These are phyloP conservation scores for Limulus polyphemus DNA, from an alignment of 2,888 invertebrate species.

Conservation along the genomic window DNA sequence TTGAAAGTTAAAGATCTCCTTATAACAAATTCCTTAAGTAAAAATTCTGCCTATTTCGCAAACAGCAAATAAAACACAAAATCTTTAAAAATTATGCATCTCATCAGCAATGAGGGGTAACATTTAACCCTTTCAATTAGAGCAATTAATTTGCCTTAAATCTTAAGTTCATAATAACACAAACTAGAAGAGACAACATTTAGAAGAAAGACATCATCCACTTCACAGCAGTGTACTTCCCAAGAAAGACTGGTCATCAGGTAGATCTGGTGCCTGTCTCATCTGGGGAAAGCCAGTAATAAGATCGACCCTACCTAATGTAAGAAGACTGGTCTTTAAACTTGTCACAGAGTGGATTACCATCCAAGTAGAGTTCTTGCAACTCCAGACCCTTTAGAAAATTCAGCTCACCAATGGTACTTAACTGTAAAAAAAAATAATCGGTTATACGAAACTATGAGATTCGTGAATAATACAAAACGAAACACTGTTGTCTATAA, in stretches of 20 bases:
- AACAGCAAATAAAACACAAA: too few relatives aligned
- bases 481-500: neutral
- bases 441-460: neutral
- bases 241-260: neutral
- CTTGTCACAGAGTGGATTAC: slow-evolving; percentile 65
- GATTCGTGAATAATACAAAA: neutral
- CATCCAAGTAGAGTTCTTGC: slow-evolving; percentile 60
- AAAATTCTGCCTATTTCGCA: too few relatives aligned
- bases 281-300: neutral
- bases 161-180: neutral
- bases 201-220: neutral
- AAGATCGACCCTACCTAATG: slow-evolving; percentile 50
- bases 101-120: too few relatives aligned
- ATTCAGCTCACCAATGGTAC: slow-evolving; percentile 42
- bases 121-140: too few relatives aligned
- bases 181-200: neutral
- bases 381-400: slow-evolving; percentile 55
- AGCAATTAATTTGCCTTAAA: slow-evolving; percentile 19
- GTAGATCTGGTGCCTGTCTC: neutral
- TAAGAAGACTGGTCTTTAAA: slow-evolving; percentile 62
- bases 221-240: neutral
- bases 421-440: slow-evolving; percentile 19
- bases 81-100: too few relatives aligned
- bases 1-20: too few relatives aligned
- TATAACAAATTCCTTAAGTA: too few relatives aligned